A percentile compares a stretch with the other conserved stretches of the same genome.
These are phyloP conservation scores for Drosophila demipolita DNA, from an alignment of 2,888 invertebrate genomes.

Conservation along the genomic window DNA sequence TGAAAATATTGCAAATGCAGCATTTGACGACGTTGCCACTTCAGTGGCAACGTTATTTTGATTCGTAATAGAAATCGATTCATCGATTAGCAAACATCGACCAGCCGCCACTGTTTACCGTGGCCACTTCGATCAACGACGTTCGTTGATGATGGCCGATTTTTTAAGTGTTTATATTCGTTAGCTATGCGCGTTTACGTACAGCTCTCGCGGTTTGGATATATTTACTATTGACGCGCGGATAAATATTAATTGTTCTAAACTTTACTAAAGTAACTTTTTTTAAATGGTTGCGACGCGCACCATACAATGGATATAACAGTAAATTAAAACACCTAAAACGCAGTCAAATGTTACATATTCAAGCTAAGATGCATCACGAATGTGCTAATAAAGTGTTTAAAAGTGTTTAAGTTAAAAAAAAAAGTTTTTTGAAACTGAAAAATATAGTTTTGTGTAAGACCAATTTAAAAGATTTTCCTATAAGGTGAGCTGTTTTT, in stretches of 20 bases:
- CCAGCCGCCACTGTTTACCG: conserved; percentile 12
- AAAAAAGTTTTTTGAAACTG: conserved; percentile 1
- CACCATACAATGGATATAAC: conserved; percentile 15
- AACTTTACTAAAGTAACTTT: conserved; percentile 3
- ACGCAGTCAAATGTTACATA: conserved; percentile 19
- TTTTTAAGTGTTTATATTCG: conserved; percentile 45
- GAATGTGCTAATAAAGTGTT: conserved; percentile 21
- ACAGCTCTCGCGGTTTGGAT: conserved; percentile 32
- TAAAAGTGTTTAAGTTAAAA: conserved; percentile 25
- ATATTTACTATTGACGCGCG: conserved; percentile 19
- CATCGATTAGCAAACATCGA: conserved; percentile 3
- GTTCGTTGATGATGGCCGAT: conserved; percentile 36
- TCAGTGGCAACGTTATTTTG: background rate
- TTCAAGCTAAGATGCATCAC: conserved; percentile 24
- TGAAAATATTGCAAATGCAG: background rate
- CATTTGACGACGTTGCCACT: conserved; percentile 17
- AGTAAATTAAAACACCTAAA: conserved; percentile 17
- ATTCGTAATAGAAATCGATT: background rate
- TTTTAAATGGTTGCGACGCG: conserved; percentile 6
- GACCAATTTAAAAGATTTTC: conserved; percentile 50
- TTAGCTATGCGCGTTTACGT: conserved; percentile 43
- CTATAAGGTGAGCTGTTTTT: conserved; percentile 59
- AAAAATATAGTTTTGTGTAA: conserved; percentile 8
- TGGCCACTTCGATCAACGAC: conserved; percentile 15
- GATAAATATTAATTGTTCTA: conserved; percentile 12